Base-by-base conservation (phyloP, 2,888 invertebrate genomes). In the Campoplex nolae region DNA sequence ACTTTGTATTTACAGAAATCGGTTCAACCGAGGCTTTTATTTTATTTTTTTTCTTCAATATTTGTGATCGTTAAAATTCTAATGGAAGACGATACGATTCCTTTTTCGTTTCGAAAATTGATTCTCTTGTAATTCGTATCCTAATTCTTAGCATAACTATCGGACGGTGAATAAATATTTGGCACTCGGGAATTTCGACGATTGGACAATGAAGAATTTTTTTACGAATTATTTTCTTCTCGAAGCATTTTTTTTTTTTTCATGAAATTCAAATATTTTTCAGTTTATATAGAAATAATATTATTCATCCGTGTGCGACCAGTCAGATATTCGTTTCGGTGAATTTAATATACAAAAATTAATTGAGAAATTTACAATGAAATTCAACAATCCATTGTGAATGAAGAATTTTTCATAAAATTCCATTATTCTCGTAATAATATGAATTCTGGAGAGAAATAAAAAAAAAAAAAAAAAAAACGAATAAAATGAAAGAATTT, bases 1-100 rank as follows among this genome's bases (percentile, higher is more conserved):
- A 13, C 18, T 76, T 56, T 51, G 73, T 82, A 85, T 85, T 51
- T 83, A 85, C 78, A 85, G 58, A 62, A 62, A 54, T 75, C 35
- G 58, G 67, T 42, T 16, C 13, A 56, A 48, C n/a, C n/a, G 18
- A 45, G 56, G 18, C 6, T 45, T 32, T 48, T 67, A 23, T 23
- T 23, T 23, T 23, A 23, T 23, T 38, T 38, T 4, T 62, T 13
- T 28, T 62, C 48, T 38, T 6, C 38, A 6, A 38, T 35, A 23
- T 28, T 45, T n/a, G 38, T 18, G 3, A 35, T n/a, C 67, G 18
- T 48, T n/a, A 18, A 8, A 48, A 68, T 77, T 32, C 28, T n/a
- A 58, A 51, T 77, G 71, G 71, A 83, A 82, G 58, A 82, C 81
- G 42, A 51, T 73, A 73, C 28, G 73, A 56, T 51, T 18, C 42